Base-by-base conservation (phyloP, 2,888 invertebrate genomes). In the Platycnemis pennipes region DNA sequence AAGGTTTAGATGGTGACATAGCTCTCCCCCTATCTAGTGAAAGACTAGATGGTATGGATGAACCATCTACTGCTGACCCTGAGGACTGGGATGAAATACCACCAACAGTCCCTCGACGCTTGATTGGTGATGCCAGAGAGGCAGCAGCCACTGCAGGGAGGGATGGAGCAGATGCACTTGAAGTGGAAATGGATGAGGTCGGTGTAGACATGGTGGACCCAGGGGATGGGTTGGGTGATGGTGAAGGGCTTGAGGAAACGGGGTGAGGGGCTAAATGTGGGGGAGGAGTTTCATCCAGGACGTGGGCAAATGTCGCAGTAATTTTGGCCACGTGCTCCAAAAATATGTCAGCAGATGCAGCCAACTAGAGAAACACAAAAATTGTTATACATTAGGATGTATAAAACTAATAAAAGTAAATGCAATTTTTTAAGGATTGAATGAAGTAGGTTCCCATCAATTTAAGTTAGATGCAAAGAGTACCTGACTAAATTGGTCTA, bases 261-360 rank as follows among this genome's bases (percentile, higher is more conserved):
- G 98, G 97, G 95, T 97, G 97, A 46, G 96, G 96, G 94, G 96
- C 97, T 2, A 97, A 95, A 31, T 97, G 96, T 95, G 96, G 96
- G 95, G 98, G 97, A 94, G 97, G 96, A 89, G 97, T 96, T 96
- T 98, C 98, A 95, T 98, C 98, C 95, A 98, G 97, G 95, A 98
- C 97, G 96, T 98, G 98, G 94, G 98, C 97, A 95, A 98, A 97
- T 45, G 98, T 97, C 96, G 98, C 98, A 94, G 98, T 96, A 95
- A 98, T 96, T 95, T 98, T 98, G 88, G 98, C 96, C 0, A 98
- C 97, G 94, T 98, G 98, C 94, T 97, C 97, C 19, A 98, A 96
- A 94, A 98, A 97, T 94, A 97, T 97, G 95, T 98, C 98, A 5
- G 98, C 97, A 26, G 97, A 95, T 44, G 96, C 96, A 91, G 97